Conservation (phyloP, 2,888 invertebrate genomes). For the Drosophila percnosoma region DNA sequence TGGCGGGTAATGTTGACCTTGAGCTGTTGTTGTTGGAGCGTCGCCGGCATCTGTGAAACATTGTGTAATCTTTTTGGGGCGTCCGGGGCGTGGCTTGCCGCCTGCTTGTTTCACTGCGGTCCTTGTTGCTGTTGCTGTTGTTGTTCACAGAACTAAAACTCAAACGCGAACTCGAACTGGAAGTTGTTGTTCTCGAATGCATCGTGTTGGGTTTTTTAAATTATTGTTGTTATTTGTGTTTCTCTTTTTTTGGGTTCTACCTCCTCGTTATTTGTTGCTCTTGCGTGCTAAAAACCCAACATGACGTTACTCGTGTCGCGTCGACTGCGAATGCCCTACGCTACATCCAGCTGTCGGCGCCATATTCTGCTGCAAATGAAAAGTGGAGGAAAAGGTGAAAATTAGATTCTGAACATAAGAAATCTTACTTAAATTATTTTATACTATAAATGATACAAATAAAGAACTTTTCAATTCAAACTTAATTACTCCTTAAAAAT, state of each 20-base stretch:
- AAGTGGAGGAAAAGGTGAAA: background rate
- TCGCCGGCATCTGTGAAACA: slow-evolving; percentile 75
- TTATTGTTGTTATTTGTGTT: slow-evolving; percentile 19
- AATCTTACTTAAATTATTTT: background rate
- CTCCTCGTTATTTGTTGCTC: slow-evolving; percentile 11
- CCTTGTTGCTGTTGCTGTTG: slow-evolving; percentile 19
- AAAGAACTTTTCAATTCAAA: background rate
- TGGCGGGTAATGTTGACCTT: slow-evolving; percentile 27
- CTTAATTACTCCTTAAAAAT: background rate
- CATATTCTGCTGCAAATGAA: slow-evolving; percentile 54
- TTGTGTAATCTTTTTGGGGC: slow-evolving; percentile 68
- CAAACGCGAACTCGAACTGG: slow-evolving; percentile 22
- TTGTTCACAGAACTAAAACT: slow-evolving; percentile 43
- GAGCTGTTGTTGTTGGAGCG: slow-evolving; percentile 42
- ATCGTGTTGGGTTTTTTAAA: slow-evolving; percentile 34
- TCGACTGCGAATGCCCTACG: slow-evolving; percentile 49
- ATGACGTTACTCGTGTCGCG: slow-evolving; percentile 53
- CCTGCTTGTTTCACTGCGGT: slow-evolving; percentile 18
- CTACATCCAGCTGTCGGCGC: slow-evolving; percentile 50
- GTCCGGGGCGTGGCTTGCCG: slow-evolving; percentile 40
- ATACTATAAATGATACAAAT: background rate
- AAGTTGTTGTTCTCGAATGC: slow-evolving; percentile 25
- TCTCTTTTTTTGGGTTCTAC: slow-evolving; percentile 20
- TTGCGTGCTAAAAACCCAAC: slow-evolving; percentile 55
- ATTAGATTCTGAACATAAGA: background rate